Conservation (phyloP, 2,797 vertebrate species). For the Chiloscyllium punctatum region DNA sequence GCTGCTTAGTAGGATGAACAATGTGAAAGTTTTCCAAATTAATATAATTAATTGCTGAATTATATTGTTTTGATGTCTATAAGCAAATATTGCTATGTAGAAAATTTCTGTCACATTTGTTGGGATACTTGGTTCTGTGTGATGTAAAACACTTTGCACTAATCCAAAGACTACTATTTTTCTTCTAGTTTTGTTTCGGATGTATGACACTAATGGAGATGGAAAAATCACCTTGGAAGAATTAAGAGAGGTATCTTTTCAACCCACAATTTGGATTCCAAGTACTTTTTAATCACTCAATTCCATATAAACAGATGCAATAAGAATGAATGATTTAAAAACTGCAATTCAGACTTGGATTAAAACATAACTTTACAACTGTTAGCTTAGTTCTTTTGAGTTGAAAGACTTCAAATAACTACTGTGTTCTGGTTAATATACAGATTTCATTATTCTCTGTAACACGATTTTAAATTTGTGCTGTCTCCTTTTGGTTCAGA, state of each 20-base stretch:
- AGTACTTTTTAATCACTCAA: background rate
- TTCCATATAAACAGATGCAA: background rate
- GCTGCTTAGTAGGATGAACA: background rate
- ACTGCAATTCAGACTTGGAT: background rate
- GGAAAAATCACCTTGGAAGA: conserved; percentile 84
- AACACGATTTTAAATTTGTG: background rate
- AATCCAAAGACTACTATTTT: background rate
- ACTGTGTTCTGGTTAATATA: background rate
- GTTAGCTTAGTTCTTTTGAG: background rate
- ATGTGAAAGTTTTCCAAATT: background rate
- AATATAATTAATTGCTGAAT: background rate
- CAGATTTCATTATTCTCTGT: background rate
- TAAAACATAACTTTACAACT: background rate
- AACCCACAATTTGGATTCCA: background rate
- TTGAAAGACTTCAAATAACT: background rate
- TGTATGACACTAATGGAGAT: conserved; percentile 87
- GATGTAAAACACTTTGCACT: background rate
- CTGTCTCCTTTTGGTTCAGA: conserved; percentile 52
- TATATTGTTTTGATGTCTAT: background rate
- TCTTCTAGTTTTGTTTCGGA: conserved; percentile 83
- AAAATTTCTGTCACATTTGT: background rate
- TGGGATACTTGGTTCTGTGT: background rate
- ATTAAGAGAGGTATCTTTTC: conserved; percentile 65
- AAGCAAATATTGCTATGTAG: background rate
- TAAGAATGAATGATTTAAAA: background rate